A percentile compares a stretch with the other conserved stretches of the same genome.
Conservation (phyloP, 2,797 vertebrate species). For the Distichodus sexfasciatus region DNA sequence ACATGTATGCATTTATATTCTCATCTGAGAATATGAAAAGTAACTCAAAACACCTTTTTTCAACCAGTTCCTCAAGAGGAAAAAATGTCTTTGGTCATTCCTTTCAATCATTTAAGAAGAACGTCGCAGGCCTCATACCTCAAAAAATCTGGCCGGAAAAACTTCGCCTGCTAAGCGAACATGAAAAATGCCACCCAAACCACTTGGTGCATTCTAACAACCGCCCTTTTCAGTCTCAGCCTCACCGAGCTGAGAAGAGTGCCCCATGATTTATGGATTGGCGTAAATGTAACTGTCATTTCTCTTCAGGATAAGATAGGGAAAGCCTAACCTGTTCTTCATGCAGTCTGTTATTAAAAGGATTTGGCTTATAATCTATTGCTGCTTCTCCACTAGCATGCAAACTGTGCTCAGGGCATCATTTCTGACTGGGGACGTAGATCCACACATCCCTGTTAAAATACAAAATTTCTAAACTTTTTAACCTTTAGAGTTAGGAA, state of each 20-base stretch:
- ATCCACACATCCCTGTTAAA: no score
- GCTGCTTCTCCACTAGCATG: no score
- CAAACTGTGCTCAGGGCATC: no score
- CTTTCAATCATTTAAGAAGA: not conserved
- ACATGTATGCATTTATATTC: not conserved
- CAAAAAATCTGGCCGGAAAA: conserved; percentile 19
- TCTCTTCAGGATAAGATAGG: conserved; percentile 37
- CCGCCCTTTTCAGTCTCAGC: conserved; percentile 29
- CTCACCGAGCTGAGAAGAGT: conserved; percentile 49
- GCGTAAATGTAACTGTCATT: conserved; percentile 46
- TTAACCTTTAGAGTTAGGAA: no score
- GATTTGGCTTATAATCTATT: not conserved
- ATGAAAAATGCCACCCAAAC: conserved; percentile 15
- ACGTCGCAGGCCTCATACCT: not conserved
- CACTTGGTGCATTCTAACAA: conserved; percentile 24
- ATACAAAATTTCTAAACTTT: no score
- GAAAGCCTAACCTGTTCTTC: not conserved
- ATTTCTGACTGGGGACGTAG: no score
- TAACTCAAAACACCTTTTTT: not conserved
- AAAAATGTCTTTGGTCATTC: not conserved
- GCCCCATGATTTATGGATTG: conserved; percentile 58
- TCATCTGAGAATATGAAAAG: not conserved
- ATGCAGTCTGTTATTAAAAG: not conserved
- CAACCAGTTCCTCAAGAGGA: not conserved
- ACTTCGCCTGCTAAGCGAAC: conserved; percentile 18